Evolutionary conservation across 2,888 invertebrate species (phyloP).

Genomic region (Allophyes oxyacanthae): DNA sequence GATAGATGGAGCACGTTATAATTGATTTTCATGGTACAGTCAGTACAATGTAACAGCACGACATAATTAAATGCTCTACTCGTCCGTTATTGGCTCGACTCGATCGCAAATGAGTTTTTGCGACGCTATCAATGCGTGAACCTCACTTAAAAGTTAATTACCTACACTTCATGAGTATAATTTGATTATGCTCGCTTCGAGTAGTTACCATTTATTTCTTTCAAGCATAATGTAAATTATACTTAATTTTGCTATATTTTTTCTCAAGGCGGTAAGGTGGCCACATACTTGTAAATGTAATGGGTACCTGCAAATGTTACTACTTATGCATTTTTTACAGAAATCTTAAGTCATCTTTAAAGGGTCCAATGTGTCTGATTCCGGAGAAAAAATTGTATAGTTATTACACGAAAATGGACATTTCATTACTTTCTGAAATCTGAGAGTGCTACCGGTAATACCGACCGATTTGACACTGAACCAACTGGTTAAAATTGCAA

Average conservation of each 20-base stretch:
- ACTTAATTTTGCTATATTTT: conserved; percentile 49
- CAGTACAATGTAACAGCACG: conserved; percentile 47
- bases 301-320: conserved; percentile 38
- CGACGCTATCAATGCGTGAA: conserved; percentile 59
- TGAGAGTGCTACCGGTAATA: conserved; percentile 39
- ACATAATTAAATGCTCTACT: conserved; percentile 50
- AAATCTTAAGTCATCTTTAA: conserved; percentile 34
- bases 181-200: conserved; percentile 57
- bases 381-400: conserved; percentile 31
- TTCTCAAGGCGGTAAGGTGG: conserved; percentile 17
- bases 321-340: conserved; percentile 20
- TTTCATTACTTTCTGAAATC: conserved; percentile 55
- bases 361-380: conserved; percentile 37
- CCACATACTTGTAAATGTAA: conserved; percentile 34
- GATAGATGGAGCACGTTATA: conserved; percentile 45
- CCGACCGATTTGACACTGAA: conserved; percentile 41
- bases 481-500: conserved; percentile 51
- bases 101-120: conserved; percentile 55
- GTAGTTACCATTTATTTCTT: conserved; percentile 49
- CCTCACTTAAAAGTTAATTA: conserved; percentile 64
- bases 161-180: conserved; percentile 62
- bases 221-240: conserved; percentile 46
- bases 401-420: conserved; percentile 46
- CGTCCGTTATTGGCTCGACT: conserved; percentile 52
- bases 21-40: conserved; percentile 54